phyloP scores from a whole-genome alignment of 1,140 invertebrate genomes.

The Anastatus disparis region DNA sequence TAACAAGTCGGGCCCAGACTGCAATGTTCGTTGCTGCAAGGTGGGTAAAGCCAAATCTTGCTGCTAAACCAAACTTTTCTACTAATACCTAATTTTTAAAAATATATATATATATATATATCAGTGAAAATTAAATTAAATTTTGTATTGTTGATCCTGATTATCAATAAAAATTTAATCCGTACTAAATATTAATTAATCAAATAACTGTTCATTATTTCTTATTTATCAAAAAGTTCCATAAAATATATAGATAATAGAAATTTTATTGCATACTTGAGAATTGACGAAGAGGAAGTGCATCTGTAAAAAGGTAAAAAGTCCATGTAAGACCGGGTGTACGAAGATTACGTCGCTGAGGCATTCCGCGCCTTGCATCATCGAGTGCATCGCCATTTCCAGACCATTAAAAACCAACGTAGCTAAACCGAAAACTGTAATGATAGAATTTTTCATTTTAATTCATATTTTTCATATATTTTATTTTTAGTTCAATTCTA shows the following conservation, averaged over 20 bases:
- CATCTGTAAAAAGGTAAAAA: conserved; percentile 78
- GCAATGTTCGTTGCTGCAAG: conserved; percentile 72
- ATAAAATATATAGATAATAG: too few relatives aligned
- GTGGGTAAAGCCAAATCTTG: conserved; percentile 72
- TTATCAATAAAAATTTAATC: too few relatives aligned
- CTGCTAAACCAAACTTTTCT: conserved; percentile 68
- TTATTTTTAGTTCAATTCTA: too few relatives aligned
- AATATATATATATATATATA: too few relatives aligned
- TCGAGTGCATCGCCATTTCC: conserved; percentile 74
- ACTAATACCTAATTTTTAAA: conserved; percentile 72
- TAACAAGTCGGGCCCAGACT: conserved; percentile 71
- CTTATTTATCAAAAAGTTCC: too few relatives aligned
- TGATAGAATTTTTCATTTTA: neutral
- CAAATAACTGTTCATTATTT: too few relatives aligned
- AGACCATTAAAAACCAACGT: conserved; percentile 75
- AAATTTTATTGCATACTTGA: conserved; percentile 71
- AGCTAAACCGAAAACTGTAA: conserved; percentile 74
- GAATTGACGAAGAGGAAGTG: conserved; percentile 79
- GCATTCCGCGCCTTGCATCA: conserved; percentile 69
- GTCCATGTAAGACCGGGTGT: conserved; percentile 74
- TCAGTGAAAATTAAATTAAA: too few relatives aligned
- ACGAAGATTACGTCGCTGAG: conserved; percentile 71
- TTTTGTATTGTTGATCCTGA: too few relatives aligned
- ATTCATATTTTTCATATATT: neutral
- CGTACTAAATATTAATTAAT: too few relatives aligned